phyloP scores from a whole-genome alignment of 2,113 vertebrate genomes.

The Butorides virescens region DNA sequence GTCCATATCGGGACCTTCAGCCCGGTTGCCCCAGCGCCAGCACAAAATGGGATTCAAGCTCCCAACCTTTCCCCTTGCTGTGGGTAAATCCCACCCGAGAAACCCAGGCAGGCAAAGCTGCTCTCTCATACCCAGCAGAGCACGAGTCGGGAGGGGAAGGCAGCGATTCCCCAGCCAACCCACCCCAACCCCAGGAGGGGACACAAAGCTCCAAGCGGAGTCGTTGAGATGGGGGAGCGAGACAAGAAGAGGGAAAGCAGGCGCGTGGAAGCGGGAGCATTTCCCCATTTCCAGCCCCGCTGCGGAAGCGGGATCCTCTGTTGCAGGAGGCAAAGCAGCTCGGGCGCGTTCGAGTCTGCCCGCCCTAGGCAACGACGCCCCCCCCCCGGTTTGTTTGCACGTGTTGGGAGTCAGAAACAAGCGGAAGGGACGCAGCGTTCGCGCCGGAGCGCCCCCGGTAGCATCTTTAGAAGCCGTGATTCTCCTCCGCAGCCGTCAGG shows the following conservation, averaged over 20 bases:
- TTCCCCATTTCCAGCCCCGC: not conserved
- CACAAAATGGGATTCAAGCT: not conserved
- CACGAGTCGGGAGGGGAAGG: not conserved
- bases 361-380: not conserved
- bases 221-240: not conserved
- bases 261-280: rapidly evolving
- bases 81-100: not conserved
- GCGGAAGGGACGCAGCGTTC: rapidly evolving
- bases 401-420: not conserved
- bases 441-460: rapidly evolving
- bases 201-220: not conserved
- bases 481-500: not conserved
- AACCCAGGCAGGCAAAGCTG: too few relatives aligned
- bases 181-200: not conserved
- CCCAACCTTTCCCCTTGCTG: too few relatives aligned
- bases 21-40: not conserved
- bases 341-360: not conserved
- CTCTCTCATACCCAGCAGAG: not conserved
- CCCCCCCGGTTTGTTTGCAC: too few relatives aligned
- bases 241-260: not conserved
- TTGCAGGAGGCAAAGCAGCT: not conserved
- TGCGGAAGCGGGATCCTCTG: not conserved
- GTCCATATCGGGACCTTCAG: not conserved
- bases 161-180: not conserved
- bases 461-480: not conserved